Evolutionary conservation across 64 coral and sea anemone genomes (phyloP).

Genomic region (Porites lutea): DNA sequence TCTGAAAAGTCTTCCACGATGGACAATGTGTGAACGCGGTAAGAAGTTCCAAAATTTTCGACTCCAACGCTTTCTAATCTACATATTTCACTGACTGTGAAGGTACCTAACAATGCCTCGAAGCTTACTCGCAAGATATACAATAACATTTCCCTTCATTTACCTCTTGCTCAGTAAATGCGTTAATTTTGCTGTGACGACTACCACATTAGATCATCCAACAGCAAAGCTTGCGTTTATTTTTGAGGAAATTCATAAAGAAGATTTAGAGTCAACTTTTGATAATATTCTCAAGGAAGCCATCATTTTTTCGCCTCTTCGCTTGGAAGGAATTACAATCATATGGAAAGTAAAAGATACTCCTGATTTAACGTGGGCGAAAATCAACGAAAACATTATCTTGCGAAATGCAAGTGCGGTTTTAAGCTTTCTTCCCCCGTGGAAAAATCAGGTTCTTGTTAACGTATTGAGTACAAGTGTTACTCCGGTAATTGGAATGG

Average conservation of each 20-base stretch:
- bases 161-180: not conserved
- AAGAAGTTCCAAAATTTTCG: no score
- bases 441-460: slow-evolving; percentile 15
- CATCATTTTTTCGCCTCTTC: not conserved
- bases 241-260: not conserved
- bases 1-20: no score
- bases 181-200: not conserved
- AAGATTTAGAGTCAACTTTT: slow-evolving; percentile 16
- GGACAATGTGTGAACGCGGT: no score
- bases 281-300: not conserved
- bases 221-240: slow-evolving; percentile 5
- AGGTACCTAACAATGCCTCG: not conserved
- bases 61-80: no score
- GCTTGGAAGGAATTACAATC: not conserved
- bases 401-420: not conserved
- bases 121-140: not conserved
- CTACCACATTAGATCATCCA: not conserved
- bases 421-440: slow-evolving; percentile 11
- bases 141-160: not conserved
- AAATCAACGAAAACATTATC: slow-evolving; percentile 17
- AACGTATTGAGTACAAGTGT: slow-evolving; percentile 11
- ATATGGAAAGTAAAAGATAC: slow-evolving; percentile 19
- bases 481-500: slow-evolving; percentile 13
- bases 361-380: not conserved
- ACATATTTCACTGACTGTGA: no score